phyloP scores from a whole-genome alignment of 2,888 invertebrate species.

The Bugula neritina region DNA sequence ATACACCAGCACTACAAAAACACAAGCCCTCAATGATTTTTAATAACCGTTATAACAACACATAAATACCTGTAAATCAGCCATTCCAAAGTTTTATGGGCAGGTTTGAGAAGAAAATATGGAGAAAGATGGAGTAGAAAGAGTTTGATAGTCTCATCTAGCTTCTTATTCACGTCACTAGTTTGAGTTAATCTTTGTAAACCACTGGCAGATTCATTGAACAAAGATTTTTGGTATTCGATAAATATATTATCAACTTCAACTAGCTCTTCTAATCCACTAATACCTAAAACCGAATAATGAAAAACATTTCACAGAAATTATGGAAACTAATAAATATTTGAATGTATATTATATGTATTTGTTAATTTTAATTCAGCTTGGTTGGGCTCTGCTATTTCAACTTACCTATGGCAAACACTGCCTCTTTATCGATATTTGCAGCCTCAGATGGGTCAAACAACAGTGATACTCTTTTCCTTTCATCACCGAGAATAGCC shows the following conservation, averaged over 20 bases:
- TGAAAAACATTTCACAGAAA: no score
- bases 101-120: constrained; percentile 74
- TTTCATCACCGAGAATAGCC: constrained; percentile 39
- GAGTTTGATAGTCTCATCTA: constrained; percentile 69
- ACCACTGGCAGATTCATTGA: constrained; percentile 68
- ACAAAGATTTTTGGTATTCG: constrained; percentile 70
- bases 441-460: constrained; percentile 88
- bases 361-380: no score
- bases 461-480: constrained; percentile 67
- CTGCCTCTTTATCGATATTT: constrained; percentile 72
- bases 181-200: constrained; percentile 75
- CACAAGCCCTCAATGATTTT: no score
- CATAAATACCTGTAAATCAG: constrained; percentile 74
- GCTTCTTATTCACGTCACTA: constrained; percentile 66
- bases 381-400: no score
- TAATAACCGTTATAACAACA: no score
- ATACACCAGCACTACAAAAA: no score
- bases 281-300: constrained; percentile 58
- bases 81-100: constrained; percentile 93
- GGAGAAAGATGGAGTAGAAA: constrained; percentile 77
- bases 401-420: constrained; percentile 73
- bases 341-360: not conserved
- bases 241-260: constrained; percentile 67
- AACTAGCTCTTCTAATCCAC: constrained; percentile 77
- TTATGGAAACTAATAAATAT: not conserved